These are phyloP conservation scores for Coecobrya sp. DNA, from an alignment of 2,888 invertebrate species.

Conservation along the genomic window DNA sequence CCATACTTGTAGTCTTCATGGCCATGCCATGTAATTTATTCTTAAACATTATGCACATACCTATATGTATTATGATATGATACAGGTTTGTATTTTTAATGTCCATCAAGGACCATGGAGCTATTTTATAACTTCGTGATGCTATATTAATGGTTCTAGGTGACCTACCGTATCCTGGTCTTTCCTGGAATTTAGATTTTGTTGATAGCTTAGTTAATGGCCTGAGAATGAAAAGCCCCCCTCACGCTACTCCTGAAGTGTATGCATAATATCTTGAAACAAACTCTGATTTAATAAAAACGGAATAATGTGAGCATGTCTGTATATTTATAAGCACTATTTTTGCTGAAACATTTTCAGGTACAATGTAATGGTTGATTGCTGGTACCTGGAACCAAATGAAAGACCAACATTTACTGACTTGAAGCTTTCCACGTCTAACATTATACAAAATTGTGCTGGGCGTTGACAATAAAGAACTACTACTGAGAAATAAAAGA, in stretches of 20 bases:
- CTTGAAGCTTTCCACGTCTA: conserved; percentile 45
- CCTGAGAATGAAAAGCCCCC: conserved; percentile 68
- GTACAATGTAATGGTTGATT: conserved; percentile 64
- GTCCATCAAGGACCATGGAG: no score
- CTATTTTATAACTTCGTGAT: neutral
- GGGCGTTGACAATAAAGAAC: neutral
- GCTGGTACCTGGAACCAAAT: conserved; percentile 58
- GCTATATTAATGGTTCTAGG: conserved; percentile 55
- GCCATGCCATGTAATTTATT: no score
- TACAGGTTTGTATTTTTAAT: no score
- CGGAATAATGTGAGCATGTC: no score
- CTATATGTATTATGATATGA: neutral
- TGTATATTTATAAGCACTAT: no score
- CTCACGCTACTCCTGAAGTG: conserved; percentile 53
- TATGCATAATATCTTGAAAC: neutral
- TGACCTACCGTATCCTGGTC: conserved; percentile 75
- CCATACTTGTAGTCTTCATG: no score
- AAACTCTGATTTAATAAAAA: no score
- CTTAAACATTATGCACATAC: no score
- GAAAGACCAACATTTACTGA: conserved; percentile 63
- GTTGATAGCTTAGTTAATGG: conserved; percentile 63
- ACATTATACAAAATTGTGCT: neutral
- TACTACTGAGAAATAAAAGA: no score
- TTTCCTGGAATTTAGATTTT: conserved; percentile 74
- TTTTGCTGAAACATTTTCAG: conserved; percentile 10